Evolutionary conservation across 1,140 invertebrate genomes (phyloP), one percentile per base, ranked within the genome.

Genomic region (Bombus vancouverensis): DNA sequence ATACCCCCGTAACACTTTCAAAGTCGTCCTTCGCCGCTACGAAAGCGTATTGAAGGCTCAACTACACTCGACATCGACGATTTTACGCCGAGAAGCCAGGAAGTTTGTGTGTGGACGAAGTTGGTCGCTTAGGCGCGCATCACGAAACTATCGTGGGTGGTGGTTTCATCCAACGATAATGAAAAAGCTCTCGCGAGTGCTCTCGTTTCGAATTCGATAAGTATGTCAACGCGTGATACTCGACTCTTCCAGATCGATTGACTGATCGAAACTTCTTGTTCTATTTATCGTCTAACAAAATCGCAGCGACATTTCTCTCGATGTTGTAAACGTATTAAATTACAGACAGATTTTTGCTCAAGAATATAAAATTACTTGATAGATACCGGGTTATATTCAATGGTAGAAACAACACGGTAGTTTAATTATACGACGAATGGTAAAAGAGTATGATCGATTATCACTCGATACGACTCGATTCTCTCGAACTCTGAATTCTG

Each of bases 41-140:
- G 70, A 18, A 92, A 93, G 79, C 89, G 88, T 87, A 91, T 92
- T 89, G 87, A 87, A 89, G 87, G 89, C 81, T 91, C 89, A 86
- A 66, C 78, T 76, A 76, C 74, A 34, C 62, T 70, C 77, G 82
- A 85, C 65, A 76, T 71, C 83, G 85, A 87, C 74, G 44, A 59
- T 84, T 76, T 62, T 62, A 86, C 87, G 83, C 70, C 25, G 13
- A 6, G 10, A 37, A 32, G 32, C 2, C 37, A 22, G 37, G 18
- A 37, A 59, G n/a, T 34, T 77, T 34, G 53, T 10, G 18, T 12
- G 47, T 5, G 32, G 22, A 34, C 12, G 22, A 59, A 57, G 44
- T 68, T 68, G 12, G 22, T 79, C n/a, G 62, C 25, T 37, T 39
- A 15, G n/a, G 13, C n/a, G 59, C 28, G 28, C 5, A 2, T 78